A percentile compares a stretch with the other conserved stretches of the same genome.
Evolutionary conservation across 2,113 vertebrate species (phyloP).

Genomic region (Athene noctua): DNA sequence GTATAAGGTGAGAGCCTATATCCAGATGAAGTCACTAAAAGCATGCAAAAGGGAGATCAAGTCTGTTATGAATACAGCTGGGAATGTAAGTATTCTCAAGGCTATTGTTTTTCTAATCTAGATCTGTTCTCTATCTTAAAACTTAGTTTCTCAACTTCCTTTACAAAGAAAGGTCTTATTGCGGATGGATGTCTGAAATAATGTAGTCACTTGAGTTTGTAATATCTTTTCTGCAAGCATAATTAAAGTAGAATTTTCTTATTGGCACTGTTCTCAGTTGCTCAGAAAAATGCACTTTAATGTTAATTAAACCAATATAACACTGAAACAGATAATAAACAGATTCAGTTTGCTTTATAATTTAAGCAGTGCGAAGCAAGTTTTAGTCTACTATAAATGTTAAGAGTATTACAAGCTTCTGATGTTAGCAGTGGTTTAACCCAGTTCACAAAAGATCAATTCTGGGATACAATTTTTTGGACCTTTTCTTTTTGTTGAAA

Average conservation of each 20-base stretch:
- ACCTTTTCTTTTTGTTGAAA: background rate
- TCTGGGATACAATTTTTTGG: background rate
- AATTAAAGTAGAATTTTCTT: background rate
- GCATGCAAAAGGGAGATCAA: slow-evolving; percentile 98
- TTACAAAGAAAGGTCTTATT: background rate
- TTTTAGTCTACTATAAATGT: background rate
- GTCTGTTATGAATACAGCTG: slow-evolving; percentile 98
- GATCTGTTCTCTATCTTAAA: background rate
- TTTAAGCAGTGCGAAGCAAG: background rate
- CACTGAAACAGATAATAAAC: background rate
- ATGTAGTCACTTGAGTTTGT: background rate
- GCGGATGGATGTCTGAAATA: background rate
- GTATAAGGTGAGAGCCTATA: slow-evolving; percentile 98
- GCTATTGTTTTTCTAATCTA: background rate
- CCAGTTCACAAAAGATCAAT: background rate
- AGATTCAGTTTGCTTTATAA: background rate
- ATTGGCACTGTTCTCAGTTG: background rate
- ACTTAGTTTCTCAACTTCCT: background rate
- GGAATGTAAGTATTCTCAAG: slow-evolving; percentile 85
- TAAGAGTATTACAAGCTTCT: background rate
- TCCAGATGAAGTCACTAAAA: slow-evolving; percentile 98
- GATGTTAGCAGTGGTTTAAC: background rate
- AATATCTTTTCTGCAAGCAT: background rate
- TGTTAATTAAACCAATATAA: background rate
- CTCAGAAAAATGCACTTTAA: background rate